These are phyloP conservation scores for Neomorphus geoffroyi DNA, from an alignment of 2,797 vertebrate genomes.

Conservation along the genomic window DNA sequence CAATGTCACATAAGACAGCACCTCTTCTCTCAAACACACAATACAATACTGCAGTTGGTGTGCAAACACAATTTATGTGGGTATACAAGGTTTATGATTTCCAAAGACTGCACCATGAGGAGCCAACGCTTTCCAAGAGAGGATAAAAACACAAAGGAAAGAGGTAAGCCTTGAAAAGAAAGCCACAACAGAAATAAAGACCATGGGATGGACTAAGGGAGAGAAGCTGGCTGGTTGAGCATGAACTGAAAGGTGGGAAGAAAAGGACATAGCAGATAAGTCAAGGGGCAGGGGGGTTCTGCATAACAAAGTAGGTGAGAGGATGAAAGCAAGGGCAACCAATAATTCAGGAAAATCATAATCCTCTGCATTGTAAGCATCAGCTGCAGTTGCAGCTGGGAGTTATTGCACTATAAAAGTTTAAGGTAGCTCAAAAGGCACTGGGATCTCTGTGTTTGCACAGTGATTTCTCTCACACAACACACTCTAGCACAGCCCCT, in stretches of 20 bases:
- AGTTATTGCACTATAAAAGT: neutral
- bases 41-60: neutral
- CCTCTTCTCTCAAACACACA: conserved; percentile 36
- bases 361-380: neutral
- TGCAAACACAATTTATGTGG: conserved; percentile 32
- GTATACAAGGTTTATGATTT: conserved; percentile 56
- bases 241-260: neutral
- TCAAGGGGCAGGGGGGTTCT: neutral
- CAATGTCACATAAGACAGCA: conserved; percentile 12
- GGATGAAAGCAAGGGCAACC: neutral
- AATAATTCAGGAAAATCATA: neutral
- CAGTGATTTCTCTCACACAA: neutral
- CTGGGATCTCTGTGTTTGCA: neutral
- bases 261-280: neutral
- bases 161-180: conserved; percentile 16
- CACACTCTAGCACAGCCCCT: neutral
- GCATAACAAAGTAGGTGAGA: neutral
- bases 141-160: neutral
- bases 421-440: neutral
- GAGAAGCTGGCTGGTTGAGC: neutral
- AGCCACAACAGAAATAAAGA: neutral
- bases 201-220: neutral
- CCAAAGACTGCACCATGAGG: neutral
- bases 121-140: conserved; percentile 7
- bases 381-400: neutral